Evolutionary conservation across 2,113 vertebrate species (phyloP), one percentile per base, ranked within the genome.

Genomic region (Astatoreochromis straeleni): DNA sequence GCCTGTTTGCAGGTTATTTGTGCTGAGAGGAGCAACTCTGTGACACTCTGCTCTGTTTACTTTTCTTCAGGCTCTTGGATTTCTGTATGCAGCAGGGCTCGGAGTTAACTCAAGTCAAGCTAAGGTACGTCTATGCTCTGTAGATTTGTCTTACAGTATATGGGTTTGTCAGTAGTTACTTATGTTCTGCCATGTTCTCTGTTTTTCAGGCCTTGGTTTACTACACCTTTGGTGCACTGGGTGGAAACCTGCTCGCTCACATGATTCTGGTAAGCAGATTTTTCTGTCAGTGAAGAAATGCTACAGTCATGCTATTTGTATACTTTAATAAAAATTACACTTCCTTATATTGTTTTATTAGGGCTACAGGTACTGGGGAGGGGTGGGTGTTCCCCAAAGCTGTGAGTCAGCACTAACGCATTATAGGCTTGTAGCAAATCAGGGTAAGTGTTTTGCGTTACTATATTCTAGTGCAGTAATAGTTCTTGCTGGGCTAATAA

Each of bases 21-120:
- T 65, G 73, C 26, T n/a, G 13, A 29, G 5, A 6, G 12, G 26
- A 63, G 57, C 14, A 75, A 53, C 35, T 14, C 7, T 68, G 17
- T 79, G 26, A 88, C 7, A 1, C 29, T 58, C 9, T 83, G 9
- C 21, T 82, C 9, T 24, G 16, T 47, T 73, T 93, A 5, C 17
- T 92, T 87, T 80, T 65, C 80, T 87, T 11, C 19, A 99, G 99
- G 98, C 98, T 57, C 97, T 99, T 93, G 99, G 99, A 68, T 99
- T 99, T 96, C 95, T 99, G 0, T 99, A 99, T 81, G 98, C 98
- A 33, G 98, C 98, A 88, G 99, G 99, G 80, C 97, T 99, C 58
- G 98, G 98, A 84, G 98, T 99, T 60, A 98, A 99, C 95, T 99
- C 98, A 12, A 99, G 98, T 96, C 99, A 99, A 95, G 98, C 99